Evolutionary conservation across 2,888 invertebrate species (phyloP), one percentile per base, ranked within the genome.

Genomic region (Mesorhabditis belari): DNA sequence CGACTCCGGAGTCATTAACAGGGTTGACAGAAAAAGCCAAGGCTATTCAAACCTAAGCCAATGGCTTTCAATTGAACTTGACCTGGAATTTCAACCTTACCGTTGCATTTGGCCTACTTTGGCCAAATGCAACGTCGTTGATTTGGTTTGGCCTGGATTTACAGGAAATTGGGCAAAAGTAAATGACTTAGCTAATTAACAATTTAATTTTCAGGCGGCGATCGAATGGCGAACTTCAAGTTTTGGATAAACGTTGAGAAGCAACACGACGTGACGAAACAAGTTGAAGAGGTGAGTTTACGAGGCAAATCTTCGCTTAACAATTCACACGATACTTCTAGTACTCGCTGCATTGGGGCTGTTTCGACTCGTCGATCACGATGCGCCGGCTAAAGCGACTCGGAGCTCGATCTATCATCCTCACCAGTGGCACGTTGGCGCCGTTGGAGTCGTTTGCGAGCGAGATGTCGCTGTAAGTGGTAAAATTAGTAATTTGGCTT

Each of bases 361-460:
- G 98, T 83, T 95, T 98, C 77, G 92, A 90, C 84, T 92, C 96
- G 9, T 92, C 91, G 2, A 91, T 93, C 85, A 92, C 90, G 21
- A 93, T 96, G 92, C 88, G 89, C 71, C 89, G 90, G 80, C 84
- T 96, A 55, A 81, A 89, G 64, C 87, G 87, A 59, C 87, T 88
- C 79, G 90, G 90, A 71, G 87, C 92, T 12, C 88, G 89, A 65
- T 90, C 89, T 77, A 86, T 98, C 26, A 90, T 99, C 67, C 85
- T 99, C 59, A 96, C 98, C 0, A 95, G 95, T 85, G 98, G 98
- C 59, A 99, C 98, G 0, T 83, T 98, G 60, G 90, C 95, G 5
- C 98, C 98, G 0, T 82, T 99, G 17, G 87, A 88, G 75, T 90
- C 92, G 0, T 87, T 95, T 55, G 89, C 90, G 72, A 88, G 89